A percentile compares a stretch with the other conserved stretches of the same genome.
phyloP scores from a whole-genome alignment of 2,888 invertebrate genomes.

The Lysandra coridon region DNA sequence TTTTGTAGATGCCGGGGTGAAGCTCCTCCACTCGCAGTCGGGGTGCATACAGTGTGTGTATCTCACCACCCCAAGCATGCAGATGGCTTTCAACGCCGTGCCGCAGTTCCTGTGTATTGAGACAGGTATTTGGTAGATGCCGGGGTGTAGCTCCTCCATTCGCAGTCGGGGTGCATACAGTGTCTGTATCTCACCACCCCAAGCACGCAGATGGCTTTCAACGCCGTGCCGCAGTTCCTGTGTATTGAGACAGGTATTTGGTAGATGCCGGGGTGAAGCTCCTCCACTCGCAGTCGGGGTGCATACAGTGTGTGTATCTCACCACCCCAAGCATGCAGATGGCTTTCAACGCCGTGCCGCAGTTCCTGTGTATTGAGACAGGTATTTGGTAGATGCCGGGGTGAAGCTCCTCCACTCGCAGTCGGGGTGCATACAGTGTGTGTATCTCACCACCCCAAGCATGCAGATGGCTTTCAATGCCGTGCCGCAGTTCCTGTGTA shows the following conservation, averaged over 20 bases:
- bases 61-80: conserved; percentile 75
- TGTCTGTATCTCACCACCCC: conserved; percentile 75
- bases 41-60: conserved; percentile 75
- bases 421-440: conserved; percentile 71
- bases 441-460: conserved; percentile 72
- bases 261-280: conserved; percentile 76
- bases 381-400: conserved; percentile 57
- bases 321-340: conserved; percentile 76
- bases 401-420: conserved; percentile 70
- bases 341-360: conserved; percentile 75
- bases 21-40: conserved; percentile 64
- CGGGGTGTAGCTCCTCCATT: conserved; percentile 71
- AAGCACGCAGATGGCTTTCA: conserved; percentile 75
- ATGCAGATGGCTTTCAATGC: conserved; percentile 77
- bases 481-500: conserved; percentile 74
- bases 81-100: conserved; percentile 73
- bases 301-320: conserved; percentile 72
- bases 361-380: conserved; percentile 72
- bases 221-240: conserved; percentile 74
- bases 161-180: conserved; percentile 67
- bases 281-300: conserved; percentile 65
- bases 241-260: conserved; percentile 76
- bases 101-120: conserved; percentile 76
- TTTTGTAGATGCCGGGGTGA: conserved; percentile 71
- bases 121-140: too few relatives aligned